These are phyloP conservation scores for Ceratothoa steindachneri DNA, from an alignment of 2,888 invertebrate species.

Conservation along the genomic window DNA sequence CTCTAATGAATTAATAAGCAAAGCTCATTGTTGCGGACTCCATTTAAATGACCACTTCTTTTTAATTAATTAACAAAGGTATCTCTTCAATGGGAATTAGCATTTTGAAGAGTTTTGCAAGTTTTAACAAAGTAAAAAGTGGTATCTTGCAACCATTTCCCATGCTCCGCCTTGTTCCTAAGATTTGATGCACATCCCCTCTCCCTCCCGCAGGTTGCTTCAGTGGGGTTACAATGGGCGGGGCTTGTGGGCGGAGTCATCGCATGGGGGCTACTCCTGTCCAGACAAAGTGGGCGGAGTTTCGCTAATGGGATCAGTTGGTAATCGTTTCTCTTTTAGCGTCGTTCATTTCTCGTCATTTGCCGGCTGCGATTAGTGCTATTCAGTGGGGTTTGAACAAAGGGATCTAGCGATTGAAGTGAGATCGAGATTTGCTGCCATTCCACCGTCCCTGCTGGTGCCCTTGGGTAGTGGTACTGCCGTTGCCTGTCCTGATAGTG, in stretches of 20 bases:
- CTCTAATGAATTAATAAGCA: neutral
- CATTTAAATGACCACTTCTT: constrained; percentile 3
- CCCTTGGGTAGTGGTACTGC: no score
- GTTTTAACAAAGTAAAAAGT: neutral
- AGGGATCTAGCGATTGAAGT: no score
- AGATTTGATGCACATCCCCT: no score
- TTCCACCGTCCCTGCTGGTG: no score
- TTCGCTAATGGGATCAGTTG: neutral
- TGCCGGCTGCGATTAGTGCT: neutral
- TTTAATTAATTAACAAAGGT: neutral
- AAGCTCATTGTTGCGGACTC: neutral
- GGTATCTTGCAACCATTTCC: neutral
- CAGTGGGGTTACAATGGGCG: neutral
- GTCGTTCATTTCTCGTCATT: neutral
- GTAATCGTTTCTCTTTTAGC: constrained; percentile 8
- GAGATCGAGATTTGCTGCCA: no score
- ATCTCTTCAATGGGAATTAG: constrained; percentile 8
- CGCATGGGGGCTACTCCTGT: neutral
- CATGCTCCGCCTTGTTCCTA: neutral
- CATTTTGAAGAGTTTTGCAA: constrained; percentile 5
- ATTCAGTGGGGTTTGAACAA: neutral
- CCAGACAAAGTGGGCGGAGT: neutral
- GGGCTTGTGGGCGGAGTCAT: neutral
- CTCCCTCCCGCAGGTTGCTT: neutral
- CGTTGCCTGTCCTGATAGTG: no score